Evolutionary conservation across 1,140 invertebrate genomes (phyloP).

Genomic region (roundworm (Caenorhabditis elegans)): DNA sequence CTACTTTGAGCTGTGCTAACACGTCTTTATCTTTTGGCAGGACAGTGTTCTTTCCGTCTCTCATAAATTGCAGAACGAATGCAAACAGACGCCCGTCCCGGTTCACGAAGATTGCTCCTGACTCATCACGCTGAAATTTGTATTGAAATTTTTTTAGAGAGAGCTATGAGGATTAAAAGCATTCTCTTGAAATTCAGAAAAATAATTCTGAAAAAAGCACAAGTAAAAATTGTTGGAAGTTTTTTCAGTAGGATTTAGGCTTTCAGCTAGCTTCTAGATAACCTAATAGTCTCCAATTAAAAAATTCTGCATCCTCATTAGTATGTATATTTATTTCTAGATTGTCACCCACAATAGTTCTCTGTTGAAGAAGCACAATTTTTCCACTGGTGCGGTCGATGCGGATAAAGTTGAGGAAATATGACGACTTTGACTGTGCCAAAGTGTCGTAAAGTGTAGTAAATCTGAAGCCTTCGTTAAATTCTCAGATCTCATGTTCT

Average conservation of each 20-base stretch:
- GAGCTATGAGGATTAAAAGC: too few relatives aligned
- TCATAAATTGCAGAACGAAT: slow-evolving; percentile 45
- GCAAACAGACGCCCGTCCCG: slow-evolving; percentile 47
- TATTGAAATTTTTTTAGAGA: too few relatives aligned
- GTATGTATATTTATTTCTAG: too few relatives aligned
- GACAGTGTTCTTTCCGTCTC: slow-evolving; percentile 48
- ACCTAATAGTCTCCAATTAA: too few relatives aligned
- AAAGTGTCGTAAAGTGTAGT: background rate
- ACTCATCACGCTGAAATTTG: slow-evolving; percentile 11
- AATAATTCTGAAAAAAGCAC: too few relatives aligned
- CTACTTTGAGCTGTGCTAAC: slow-evolving; percentile 41
- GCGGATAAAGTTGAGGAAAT: slow-evolving; percentile 13
- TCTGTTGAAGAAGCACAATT: background rate
- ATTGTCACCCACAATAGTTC: background rate
- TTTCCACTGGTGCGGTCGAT: background rate
- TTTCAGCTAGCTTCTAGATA: too few relatives aligned
- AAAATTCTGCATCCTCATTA: too few relatives aligned
- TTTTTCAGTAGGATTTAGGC: too few relatives aligned
- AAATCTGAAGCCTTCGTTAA: background rate
- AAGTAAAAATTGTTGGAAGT: too few relatives aligned
- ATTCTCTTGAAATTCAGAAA: too few relatives aligned
- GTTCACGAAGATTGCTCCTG: slow-evolving; percentile 47
- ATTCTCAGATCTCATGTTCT: background rate
- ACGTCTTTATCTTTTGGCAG: slow-evolving; percentile 42
- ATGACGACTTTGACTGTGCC: background rate